Conservation (phyloP, 2,113 vertebrate genomes). For the Cheirogaleus medius region DNA sequence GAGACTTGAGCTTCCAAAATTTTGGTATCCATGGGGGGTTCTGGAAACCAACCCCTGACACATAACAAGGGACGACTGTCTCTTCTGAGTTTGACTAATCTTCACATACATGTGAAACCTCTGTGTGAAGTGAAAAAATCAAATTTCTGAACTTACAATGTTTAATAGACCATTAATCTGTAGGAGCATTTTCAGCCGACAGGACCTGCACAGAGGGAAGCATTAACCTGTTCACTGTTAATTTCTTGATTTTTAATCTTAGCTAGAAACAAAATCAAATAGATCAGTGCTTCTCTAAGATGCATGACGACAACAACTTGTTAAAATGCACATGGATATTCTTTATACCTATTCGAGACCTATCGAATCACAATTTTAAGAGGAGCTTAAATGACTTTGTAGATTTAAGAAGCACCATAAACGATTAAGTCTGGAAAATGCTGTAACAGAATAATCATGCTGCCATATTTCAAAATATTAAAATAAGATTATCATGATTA, state of each 20-base stretch:
- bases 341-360: not conserved
- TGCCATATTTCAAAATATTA: not conserved
- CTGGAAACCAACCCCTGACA: not conserved
- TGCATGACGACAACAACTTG: not conserved
- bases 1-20: not conserved
- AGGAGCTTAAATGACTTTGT: not conserved
- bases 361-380: not conserved
- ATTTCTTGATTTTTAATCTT: slow-evolving; percentile 35
- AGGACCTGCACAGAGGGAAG: not conserved
- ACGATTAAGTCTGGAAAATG: not conserved
- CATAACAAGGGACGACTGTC: not conserved
- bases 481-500: not conserved
- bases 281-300: not conserved
- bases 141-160: not conserved
- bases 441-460: slow-evolving; percentile 23
- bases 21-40: not conserved
- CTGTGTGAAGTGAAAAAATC: not conserved
- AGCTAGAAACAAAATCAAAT: slow-evolving; percentile 5
- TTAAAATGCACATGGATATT: not conserved
- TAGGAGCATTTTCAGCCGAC: not conserved
- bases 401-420: not conserved
- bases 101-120: not conserved
- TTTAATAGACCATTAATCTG: not conserved
- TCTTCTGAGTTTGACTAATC: slow-evolving; percentile 17
- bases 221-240: not conserved